A percentile compares a stretch with the other conserved stretches of the same genome.
Evolutionary conservation across 2,113 vertebrate species (phyloP).

Genomic region (Dromiciops gliroides): DNA sequence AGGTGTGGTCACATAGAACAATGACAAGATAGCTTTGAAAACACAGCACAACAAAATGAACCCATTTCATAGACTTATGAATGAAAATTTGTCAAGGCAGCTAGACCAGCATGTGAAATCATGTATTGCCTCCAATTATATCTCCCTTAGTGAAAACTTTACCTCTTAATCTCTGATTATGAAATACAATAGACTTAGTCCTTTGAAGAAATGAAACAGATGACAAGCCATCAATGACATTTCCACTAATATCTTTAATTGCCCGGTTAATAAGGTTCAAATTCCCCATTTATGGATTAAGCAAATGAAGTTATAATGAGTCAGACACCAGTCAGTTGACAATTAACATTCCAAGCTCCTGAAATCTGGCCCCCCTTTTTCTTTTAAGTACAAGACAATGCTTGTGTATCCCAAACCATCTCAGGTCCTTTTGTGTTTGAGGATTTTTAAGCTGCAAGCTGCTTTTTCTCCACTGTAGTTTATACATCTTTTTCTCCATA

Average conservation of each 20-base stretch:
- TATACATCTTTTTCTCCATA: background rate
- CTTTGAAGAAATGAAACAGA: background rate
- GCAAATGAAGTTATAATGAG: background rate
- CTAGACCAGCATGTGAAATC: background rate
- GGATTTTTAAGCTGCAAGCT: background rate
- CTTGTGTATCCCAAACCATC: background rate
- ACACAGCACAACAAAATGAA: background rate
- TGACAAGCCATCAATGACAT: background rate
- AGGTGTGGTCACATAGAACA: background rate
- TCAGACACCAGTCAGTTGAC: background rate
- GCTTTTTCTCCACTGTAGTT: background rate
- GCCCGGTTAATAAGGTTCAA: conserved; percentile 6
- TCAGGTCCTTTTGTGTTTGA: background rate
- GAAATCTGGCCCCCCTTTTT: background rate
- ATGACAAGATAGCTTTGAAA: background rate
- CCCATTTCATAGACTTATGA: background rate
- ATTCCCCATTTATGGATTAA: background rate
- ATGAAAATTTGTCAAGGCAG: background rate
- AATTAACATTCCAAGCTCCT: background rate
- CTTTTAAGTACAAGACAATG: background rate
- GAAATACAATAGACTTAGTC: background rate
- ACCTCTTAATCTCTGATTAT: background rate
- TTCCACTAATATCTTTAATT: conserved; percentile 1
- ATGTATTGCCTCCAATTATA: background rate
- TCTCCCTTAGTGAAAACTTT: background rate